Percentiles rank a stretch among this genome's conserved stretches.
Evolutionary conservation across 2,797 vertebrate species (phyloP).

Genomic region (Vultur gryphus): DNA sequence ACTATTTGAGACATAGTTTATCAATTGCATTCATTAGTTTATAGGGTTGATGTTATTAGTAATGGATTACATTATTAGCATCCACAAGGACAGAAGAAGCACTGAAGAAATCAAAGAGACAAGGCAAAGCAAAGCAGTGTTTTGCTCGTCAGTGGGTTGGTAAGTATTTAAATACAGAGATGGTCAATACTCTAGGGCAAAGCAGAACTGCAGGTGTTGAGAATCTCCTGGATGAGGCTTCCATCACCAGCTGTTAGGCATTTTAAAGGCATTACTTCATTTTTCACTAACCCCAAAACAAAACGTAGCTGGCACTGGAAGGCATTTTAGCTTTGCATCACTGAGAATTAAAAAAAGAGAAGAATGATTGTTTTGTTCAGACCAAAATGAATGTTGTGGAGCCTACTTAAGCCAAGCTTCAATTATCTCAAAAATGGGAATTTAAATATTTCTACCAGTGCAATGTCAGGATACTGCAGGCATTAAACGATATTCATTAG

Average conservation of each 20-base stretch:
- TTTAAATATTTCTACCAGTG: conserved; percentile 33
- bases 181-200: not conserved
- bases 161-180: not conserved
- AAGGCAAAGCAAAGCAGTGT: not conserved
- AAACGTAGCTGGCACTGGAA: conserved; percentile 9
- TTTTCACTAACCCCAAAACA: not conserved
- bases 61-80: not conserved
- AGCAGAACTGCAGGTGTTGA: not conserved
- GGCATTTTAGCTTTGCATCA: not conserved
- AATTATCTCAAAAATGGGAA: conserved; percentile 12
- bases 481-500: not conserved
- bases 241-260: not conserved
- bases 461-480: not conserved
- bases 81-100: not conserved
- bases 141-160: not conserved
- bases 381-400: conserved; percentile 15
- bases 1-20: not conserved
- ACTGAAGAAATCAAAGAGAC: not conserved
- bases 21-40: not conserved
- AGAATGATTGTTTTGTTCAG: conserved; percentile 35
- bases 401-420: not conserved
- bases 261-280: conserved; percentile 37
- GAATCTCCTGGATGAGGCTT: not conserved
- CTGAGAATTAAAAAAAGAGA: conserved; percentile 3
- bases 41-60: not conserved